Evolutionary conservation across 53 echinoderm and acorn worm genomes (phyloP).

Genomic region (Antedon mediterranea): DNA sequence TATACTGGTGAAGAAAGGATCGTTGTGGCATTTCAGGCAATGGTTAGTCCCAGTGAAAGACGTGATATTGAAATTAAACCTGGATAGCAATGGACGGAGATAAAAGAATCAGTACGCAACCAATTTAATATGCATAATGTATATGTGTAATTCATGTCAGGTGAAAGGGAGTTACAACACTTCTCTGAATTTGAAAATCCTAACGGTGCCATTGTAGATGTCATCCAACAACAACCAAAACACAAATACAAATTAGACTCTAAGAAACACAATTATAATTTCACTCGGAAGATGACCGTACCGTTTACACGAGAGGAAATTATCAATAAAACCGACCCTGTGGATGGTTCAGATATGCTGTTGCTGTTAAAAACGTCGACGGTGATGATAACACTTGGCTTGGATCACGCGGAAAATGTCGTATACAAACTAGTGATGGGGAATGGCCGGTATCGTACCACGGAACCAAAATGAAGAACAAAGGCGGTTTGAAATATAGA

Average conservation of each 20-base stretch:
- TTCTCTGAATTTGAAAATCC: too few relatives aligned
- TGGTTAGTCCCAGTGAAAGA: too few relatives aligned
- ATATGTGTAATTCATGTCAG: too few relatives aligned
- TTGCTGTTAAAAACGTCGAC: constrained; percentile 10
- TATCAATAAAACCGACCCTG: constrained; percentile 11
- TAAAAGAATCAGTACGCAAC: too few relatives aligned
- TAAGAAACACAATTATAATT: constrained; percentile 7
- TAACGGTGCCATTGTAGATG: background rate
- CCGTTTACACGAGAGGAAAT: constrained; percentile 2
- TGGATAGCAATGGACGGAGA: too few relatives aligned
- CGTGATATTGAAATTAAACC: too few relatives aligned
- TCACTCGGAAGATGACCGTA: background rate
- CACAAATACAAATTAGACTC: constrained; percentile 1
- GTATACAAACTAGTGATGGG: background rate
- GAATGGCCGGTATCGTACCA: constrained; percentile 29
- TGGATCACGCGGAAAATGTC: constrained; percentile 7
- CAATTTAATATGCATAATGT: too few relatives aligned
- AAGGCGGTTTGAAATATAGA: background rate
- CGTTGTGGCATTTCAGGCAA: too few relatives aligned
- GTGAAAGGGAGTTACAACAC: too few relatives aligned
- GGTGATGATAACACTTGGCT: constrained; percentile 23
- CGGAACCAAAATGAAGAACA: constrained; percentile 2
- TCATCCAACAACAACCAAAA: background rate
- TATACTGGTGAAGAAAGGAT: too few relatives aligned
- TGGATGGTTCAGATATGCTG: constrained; percentile 17